Percentiles rank a stretch among this genome's conserved stretches.
Conservation (phyloP, 1,140 invertebrate species). For the Eciton burchellii region DNA sequence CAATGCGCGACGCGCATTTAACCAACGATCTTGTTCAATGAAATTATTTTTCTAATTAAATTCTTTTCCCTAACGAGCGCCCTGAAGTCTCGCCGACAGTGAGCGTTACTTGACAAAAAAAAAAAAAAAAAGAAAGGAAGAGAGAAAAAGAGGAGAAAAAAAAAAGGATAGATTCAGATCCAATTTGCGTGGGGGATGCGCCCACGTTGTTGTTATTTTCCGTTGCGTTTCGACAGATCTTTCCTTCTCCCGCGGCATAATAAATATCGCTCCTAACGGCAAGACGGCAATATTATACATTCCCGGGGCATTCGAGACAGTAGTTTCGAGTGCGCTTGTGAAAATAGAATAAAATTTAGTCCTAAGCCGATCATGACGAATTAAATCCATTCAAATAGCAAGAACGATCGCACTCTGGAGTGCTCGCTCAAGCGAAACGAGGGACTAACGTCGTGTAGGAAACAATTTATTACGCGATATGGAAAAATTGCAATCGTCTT, state of each 20-base stretch:
- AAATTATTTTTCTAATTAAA: no score
- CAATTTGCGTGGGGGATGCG: constrained; percentile 30
- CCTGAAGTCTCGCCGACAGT: no score
- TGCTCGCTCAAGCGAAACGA: constrained; percentile 32
- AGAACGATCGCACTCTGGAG: constrained; percentile 24
- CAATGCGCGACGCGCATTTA: no score
- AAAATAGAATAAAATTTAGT: constrained; percentile 57
- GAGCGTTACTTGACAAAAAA: constrained; percentile 26
- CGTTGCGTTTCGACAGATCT: constrained; percentile 31
- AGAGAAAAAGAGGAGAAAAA: no score
- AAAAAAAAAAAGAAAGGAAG: no score
- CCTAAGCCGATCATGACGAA: constrained; percentile 56
- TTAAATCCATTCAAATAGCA: constrained; percentile 55
- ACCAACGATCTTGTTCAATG: no score
- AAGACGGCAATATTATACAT: not conserved
- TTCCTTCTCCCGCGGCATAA: constrained; percentile 38
- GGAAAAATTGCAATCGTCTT: constrained; percentile 19
- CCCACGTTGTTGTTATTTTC: constrained; percentile 43
- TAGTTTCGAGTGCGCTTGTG: constrained; percentile 49
- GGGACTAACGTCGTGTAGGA: constrained; percentile 34
- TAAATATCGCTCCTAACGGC: constrained; percentile 32
- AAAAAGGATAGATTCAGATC: no score
- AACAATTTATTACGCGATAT: constrained; percentile 44
- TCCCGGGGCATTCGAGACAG: constrained; percentile 20
- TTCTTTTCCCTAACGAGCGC: no score